phyloP scores from a whole-genome alignment of 2,888 invertebrate genomes.

The Hydriomena furcata region DNA sequence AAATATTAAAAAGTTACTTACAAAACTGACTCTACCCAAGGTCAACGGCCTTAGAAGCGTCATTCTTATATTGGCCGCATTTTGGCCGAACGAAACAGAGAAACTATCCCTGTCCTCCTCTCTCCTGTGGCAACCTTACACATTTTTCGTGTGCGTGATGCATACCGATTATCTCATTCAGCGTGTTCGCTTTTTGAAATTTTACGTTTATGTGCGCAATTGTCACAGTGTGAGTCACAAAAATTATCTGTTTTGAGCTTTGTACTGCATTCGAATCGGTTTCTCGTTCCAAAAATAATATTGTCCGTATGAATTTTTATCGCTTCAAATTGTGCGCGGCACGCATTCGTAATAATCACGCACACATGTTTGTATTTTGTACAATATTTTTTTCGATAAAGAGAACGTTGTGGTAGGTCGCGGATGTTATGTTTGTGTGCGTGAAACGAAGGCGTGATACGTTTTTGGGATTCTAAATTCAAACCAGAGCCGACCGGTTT shows the following conservation, averaged over 20 bases:
- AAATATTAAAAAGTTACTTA: constrained; percentile 17
- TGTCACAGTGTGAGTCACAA: constrained; percentile 65
- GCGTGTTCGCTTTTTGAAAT: constrained; percentile 67
- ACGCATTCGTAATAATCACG: constrained; percentile 26
- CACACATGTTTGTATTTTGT: constrained; percentile 19
- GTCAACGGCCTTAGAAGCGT: constrained; percentile 76
- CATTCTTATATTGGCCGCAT: constrained; percentile 82
- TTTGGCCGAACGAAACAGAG: constrained; percentile 72
- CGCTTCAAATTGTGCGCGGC: constrained; percentile 52
- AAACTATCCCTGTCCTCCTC: constrained; percentile 60
- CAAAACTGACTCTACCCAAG: constrained; percentile 55
- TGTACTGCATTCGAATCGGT: constrained; percentile 62
- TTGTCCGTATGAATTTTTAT: constrained; percentile 62
- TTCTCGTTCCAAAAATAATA: constrained; percentile 60
- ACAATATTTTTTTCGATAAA: constrained; percentile 33
- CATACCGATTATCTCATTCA: constrained; percentile 78
- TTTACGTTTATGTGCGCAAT: constrained; percentile 58
- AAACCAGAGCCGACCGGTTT: constrained; percentile 53
- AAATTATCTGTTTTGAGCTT: constrained; percentile 68
- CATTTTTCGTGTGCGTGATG: constrained; percentile 76
- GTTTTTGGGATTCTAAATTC: constrained; percentile 70
- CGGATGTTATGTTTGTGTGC: constrained; percentile 46
- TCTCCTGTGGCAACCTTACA: constrained; percentile 54
- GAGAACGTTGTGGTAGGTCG: constrained; percentile 68
- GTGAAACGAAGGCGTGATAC: constrained; percentile 51